Evolutionary conservation across 2,888 invertebrate species (phyloP).

Genomic region (Agrotis puta): DNA sequence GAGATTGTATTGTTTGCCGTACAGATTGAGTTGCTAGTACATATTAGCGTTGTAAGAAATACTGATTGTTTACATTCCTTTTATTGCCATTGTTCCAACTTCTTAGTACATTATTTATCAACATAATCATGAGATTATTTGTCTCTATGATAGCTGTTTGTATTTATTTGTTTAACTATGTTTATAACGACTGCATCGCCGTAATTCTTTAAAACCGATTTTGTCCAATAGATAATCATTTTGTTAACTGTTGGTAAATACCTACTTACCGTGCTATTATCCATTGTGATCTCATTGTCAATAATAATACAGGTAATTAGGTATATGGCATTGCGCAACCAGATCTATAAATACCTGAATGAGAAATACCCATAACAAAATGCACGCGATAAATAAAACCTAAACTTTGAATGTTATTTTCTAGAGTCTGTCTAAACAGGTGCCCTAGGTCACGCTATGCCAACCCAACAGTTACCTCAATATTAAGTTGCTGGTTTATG

Average conservation of each 20-base stretch:
- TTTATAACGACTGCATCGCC: not conserved
- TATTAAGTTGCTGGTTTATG: conserved; percentile 43
- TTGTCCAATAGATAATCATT: not conserved
- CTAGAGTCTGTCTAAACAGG: conserved; percentile 32
- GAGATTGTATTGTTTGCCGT: conserved; percentile 39
- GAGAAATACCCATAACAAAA: conserved; percentile 17
- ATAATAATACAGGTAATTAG: not conserved
- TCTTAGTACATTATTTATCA: conserved; percentile 21
- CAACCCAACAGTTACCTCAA: conserved; percentile 32
- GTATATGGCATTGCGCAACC: not conserved
- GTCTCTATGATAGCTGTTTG: not conserved
- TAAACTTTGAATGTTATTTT: conserved; percentile 44
- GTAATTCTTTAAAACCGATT: not conserved
- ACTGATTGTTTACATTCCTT: conserved; percentile 29
- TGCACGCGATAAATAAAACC: conserved; percentile 51
- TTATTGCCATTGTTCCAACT: conserved; percentile 37
- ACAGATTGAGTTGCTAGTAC: conserved; percentile 27
- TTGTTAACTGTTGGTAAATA: not conserved
- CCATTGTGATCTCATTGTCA: not conserved
- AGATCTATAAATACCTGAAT: conserved; percentile 25
- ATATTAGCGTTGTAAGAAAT: conserved; percentile 21
- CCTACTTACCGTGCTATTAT: not conserved
- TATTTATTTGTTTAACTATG: conserved; percentile 10
- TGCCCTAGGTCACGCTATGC: conserved; percentile 55
- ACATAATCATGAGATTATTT: conserved; percentile 9